phyloP scores from a whole-genome alignment of 1,140 invertebrate genomes.

The Kradibia gibbosae region DNA sequence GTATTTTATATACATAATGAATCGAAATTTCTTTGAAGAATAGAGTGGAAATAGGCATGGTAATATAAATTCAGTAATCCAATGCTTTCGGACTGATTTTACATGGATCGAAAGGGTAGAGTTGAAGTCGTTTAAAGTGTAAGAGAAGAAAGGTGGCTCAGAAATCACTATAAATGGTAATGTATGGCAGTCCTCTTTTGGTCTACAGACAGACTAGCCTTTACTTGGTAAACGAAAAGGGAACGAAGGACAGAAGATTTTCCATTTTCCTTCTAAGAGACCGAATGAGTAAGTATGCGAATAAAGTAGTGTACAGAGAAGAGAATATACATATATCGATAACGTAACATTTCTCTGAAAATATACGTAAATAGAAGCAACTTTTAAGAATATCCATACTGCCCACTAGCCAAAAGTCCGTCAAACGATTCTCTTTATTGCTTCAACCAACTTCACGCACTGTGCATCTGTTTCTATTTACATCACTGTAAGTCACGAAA shows the following conservation, averaged over 20 bases:
- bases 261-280: not conserved
- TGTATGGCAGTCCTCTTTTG: constrained; percentile 56
- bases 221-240: not conserved
- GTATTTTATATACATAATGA: no score
- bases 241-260: not conserved
- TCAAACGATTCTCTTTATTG: constrained; percentile 40
- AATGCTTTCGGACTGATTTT: not conserved
- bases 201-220: not conserved
- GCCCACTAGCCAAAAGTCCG: no score
- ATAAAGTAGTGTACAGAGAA: constrained; percentile 33
- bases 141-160: constrained; percentile 57
- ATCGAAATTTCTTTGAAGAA: no score
- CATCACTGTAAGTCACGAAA: not conserved
- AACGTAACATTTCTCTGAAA: constrained; percentile 65
- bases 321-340: constrained; percentile 55
- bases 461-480: not conserved
- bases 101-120: not conserved
- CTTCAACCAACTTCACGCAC: constrained; percentile 6
- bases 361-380: constrained; percentile 63
- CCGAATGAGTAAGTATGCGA: constrained; percentile 15
- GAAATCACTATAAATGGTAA: constrained; percentile 72
- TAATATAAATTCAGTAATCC: no score
- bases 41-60: no score
- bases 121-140: constrained; percentile 48
- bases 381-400: not conserved